Percentiles rank a stretch among this genome's conserved stretches.
Conservation (phyloP, 2,797 vertebrate species). For the Sebastes vulpes region DNA sequence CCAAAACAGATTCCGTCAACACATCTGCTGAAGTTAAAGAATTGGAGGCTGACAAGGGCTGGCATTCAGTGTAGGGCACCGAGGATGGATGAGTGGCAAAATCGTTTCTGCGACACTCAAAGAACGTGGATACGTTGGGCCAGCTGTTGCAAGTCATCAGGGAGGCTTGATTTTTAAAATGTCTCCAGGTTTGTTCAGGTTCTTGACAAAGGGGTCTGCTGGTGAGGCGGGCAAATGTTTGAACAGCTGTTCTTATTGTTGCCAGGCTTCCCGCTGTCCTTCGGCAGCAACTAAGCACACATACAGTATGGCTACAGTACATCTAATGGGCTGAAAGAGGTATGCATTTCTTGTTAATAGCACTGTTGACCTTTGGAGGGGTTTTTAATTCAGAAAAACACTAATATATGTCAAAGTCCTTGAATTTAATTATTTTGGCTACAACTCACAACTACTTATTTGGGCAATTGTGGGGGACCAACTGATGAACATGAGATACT, state of each 20-base stretch:
- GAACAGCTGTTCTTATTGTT: slow-evolving; percentile 78
- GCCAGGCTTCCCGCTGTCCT: slow-evolving; percentile 37
- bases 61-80: neutral
- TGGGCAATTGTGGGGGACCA: neutral
- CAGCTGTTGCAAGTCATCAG: slow-evolving; percentile 65
- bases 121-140: slow-evolving; percentile 30
- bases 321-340: neutral
- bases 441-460: neutral
- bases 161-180: slow-evolving; percentile 56
- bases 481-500: neutral
- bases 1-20: slow-evolving; percentile 2
- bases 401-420: neutral
- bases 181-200: slow-evolving; percentile 69
- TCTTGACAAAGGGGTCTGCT: slow-evolving; percentile 65
- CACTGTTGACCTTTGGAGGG: neutral
- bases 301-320: slow-evolving; percentile 35
- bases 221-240: slow-evolving; percentile 74
- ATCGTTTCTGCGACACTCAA: neutral
- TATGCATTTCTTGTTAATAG: neutral
- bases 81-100: slow-evolving; percentile 1
- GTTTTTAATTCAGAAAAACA: neutral
- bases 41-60: slow-evolving; percentile 2
- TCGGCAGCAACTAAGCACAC: slow-evolving; percentile 39
- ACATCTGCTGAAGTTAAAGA: neutral
- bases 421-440: neutral